phyloP scores from a whole-genome alignment of 2,113 vertebrate species.

The Dipodomys ordii region DNA sequence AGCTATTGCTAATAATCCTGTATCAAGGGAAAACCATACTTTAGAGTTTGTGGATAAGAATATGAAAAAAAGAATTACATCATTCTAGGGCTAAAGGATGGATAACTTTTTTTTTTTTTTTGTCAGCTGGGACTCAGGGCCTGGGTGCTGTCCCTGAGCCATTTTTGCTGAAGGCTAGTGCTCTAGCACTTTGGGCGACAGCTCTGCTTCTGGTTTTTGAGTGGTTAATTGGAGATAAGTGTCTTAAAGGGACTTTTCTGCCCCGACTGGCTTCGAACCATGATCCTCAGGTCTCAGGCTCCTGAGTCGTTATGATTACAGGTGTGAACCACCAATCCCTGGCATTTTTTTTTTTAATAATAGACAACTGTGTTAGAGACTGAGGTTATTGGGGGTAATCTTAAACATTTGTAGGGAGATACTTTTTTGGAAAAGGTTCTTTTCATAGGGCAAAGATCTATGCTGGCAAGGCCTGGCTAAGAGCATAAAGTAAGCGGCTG shows the following conservation, averaged over 20 bases:
- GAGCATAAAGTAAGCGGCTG: neutral
- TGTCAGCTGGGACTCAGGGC: too few relatives aligned
- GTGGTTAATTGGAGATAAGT: too few relatives aligned
- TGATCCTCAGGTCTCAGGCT: too few relatives aligned
- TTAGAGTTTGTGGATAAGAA: slow-evolving; percentile 53
- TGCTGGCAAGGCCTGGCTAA: neutral
- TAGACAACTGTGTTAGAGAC: neutral
- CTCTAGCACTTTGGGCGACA: too few relatives aligned
- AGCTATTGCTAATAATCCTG: neutral
- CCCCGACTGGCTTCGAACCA: too few relatives aligned
- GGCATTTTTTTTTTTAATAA: neutral
- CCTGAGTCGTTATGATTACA: too few relatives aligned
- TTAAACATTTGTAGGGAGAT: neutral
- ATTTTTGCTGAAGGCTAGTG: too few relatives aligned
- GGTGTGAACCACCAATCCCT: too few relatives aligned
- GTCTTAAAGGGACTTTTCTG: too few relatives aligned
- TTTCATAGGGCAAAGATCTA: neutral
- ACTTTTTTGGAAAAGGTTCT: neutral
- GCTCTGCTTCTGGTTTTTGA: too few relatives aligned
- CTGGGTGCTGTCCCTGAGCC: too few relatives aligned
- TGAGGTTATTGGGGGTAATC: neutral
- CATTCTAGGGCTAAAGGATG: neutral
- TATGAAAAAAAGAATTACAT: neutral
- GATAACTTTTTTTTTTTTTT: neutral
- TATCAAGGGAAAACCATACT: neutral